Conservation (phyloP, 2,113 vertebrate genomes). For the Poicephalus meyeri region DNA sequence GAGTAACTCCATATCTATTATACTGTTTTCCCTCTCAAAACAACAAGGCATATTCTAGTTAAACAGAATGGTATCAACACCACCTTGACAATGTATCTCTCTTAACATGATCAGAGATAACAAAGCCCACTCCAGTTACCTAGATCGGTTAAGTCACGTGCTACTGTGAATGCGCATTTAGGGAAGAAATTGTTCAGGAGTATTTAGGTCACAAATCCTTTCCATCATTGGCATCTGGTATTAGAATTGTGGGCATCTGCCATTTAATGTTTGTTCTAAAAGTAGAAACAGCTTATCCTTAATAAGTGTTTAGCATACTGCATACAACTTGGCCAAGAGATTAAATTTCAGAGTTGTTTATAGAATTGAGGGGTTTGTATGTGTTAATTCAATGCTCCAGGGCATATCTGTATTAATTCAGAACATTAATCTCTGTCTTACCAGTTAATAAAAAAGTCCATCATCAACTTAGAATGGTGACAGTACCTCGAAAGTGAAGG, state of each 20-base stretch:
- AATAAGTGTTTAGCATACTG: conserved; percentile 56
- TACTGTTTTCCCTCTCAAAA: neutral
- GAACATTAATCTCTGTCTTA: neutral
- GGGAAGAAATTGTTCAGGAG: conserved; percentile 19
- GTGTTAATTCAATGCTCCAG: neutral
- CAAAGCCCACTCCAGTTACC: neutral
- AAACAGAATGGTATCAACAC: neutral
- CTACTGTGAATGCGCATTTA: neutral
- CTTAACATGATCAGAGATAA: neutral
- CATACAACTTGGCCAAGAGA: conserved; percentile 23
- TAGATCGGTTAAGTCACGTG: neutral
- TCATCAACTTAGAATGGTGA: neutral
- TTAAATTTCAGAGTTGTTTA: conserved; percentile 39
- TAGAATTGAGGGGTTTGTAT: neutral
- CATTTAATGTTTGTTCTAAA: conserved; percentile 48
- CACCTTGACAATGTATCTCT: neutral
- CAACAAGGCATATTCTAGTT: neutral
- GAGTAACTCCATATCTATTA: neutral
- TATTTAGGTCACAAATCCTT: conserved; percentile 71
- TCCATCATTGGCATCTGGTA: conserved; percentile 47
- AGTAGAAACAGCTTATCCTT: conserved; percentile 43
- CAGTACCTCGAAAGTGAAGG: neutral
- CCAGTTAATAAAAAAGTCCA: neutral
- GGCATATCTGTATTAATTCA: neutral
- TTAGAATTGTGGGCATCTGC: conserved; percentile 59